Base-by-base conservation (phyloP, 2,113 vertebrate genomes). In the Sphaerodactylus townsendi region DNA sequence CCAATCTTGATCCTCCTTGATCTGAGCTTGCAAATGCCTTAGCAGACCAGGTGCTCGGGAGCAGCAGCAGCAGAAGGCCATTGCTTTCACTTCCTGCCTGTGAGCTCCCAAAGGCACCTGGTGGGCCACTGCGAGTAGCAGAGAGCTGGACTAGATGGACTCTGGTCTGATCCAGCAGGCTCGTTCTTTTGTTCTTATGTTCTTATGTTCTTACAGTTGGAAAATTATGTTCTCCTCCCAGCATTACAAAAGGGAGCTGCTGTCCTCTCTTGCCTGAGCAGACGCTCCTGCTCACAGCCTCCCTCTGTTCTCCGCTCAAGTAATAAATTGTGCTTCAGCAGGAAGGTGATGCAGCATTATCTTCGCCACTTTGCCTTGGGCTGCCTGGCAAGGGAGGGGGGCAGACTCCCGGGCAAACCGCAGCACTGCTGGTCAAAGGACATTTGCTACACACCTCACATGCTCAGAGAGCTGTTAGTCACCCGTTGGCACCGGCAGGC, bases 201-300 rank as follows among this genome's bases (percentile, higher is more conserved):
- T n/a, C n/a, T n/a, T n/a, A n/a, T n/a, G n/a, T n/a, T n/a, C n/a
- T n/a, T n/a, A n/a, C n/a, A n/a, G n/a, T n/a, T 85, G 84, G 65
- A 78, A 88, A 90, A 41, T 59, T 66, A 76, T 37, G 1, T 65
- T 46, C 2, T 84, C 88, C 92, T 91, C 90, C 86, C 83, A 72
- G 84, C 86, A 83, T 86, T 44, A 77, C 87, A 79, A 75, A 71
- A 86, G 89, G 89, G 90, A 90, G 83, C 91, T 89, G 92, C 80
- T 59, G 50, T 66, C 59, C 87, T 79, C 70, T 83, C 62, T 80
- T 0, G 0, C 85, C 0, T 0, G 77, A 78, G 87, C 88, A 83
- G 88, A 91, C 62, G 83, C 71, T 90, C 75, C 81, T 78, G 79
- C 87, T 91, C 78, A 50, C 59, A 44, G 86, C 83, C 85, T 85